phyloP scores from a whole-genome alignment of 2,113 vertebrate genomes.

The Eretmochelys imbricata region DNA sequence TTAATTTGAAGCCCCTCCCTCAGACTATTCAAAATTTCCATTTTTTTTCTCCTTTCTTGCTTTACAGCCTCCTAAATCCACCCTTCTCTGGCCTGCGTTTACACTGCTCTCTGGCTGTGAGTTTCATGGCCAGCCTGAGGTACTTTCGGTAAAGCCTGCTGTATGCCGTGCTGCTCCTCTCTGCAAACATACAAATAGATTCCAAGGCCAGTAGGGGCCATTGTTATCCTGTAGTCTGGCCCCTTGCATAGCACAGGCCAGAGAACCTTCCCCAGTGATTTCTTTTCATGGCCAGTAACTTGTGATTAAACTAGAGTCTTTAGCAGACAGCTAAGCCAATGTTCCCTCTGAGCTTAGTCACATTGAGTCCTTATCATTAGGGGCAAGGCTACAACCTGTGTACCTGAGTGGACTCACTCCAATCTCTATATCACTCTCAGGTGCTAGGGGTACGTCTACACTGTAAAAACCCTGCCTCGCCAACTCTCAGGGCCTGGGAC shows the following conservation, averaged over 20 bases:
- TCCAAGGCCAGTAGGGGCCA: neutral
- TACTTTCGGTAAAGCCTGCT: neutral
- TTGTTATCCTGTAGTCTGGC: neutral
- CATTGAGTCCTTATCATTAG: neutral
- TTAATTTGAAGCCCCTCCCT: neutral
- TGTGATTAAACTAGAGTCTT: neutral
- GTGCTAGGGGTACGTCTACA: neutral
- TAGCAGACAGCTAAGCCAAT: neutral
- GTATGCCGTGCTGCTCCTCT: neutral
- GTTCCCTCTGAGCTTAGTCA: neutral
- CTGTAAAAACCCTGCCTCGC: too few relatives aligned
- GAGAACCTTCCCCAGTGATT: neutral
- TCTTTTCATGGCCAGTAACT: neutral
- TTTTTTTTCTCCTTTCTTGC: neutral
- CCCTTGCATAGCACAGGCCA: neutral
- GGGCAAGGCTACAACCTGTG: neutral
- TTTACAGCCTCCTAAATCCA: neutral
- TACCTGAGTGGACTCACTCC: neutral
- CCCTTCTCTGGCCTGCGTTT: neutral
- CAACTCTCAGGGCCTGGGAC: too few relatives aligned
- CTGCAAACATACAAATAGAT: accelerated
- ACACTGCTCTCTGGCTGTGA: neutral
- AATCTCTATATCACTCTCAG: neutral
- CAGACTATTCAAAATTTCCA: neutral
- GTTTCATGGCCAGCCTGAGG: neutral